These are phyloP conservation scores for Uloborus plumipes DNA, from an alignment of 2,888 invertebrate genomes.

Conservation along the genomic window DNA sequence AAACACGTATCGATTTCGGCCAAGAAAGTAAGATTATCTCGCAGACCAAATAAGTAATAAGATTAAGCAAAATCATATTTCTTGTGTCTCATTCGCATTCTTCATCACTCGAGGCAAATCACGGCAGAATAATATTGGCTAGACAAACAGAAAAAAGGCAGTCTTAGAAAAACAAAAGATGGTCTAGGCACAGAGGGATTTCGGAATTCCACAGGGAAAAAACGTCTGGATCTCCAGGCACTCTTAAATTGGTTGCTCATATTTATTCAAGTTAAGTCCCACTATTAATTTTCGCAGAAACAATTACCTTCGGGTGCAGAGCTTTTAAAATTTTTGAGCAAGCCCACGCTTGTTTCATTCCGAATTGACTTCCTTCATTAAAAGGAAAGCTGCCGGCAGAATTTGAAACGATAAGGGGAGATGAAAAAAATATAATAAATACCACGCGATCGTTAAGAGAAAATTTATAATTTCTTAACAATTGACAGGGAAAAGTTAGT, in stretches of 20 bases:
- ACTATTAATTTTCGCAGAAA: constrained; percentile 29
- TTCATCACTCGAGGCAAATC: no score
- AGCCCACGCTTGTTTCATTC: not conserved
- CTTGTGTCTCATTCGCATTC: no score
- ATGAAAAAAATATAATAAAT: constrained; percentile 10
- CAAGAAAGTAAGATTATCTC: no score
- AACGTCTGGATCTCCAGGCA: constrained; percentile 16
- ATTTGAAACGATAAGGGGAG: constrained; percentile 2
- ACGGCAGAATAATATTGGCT: no score
- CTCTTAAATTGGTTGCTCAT: constrained; percentile 25
- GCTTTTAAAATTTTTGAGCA: constrained; percentile 10
- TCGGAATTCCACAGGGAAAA: not conserved
- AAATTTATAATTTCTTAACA: constrained; percentile 40
- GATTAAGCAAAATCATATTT: no score
- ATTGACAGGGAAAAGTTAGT: constrained; percentile 23
- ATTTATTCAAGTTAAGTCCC: constrained; percentile 12
- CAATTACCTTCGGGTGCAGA: not conserved
- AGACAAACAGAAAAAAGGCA: no score
- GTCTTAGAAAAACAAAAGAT: no score
- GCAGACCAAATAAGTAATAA: no score
- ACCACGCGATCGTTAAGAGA: not conserved
- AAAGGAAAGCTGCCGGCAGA: constrained; percentile 3
- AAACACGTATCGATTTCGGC: no score
- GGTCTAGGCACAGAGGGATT: no score
- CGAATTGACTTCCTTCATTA: constrained; percentile 7